Evolutionary conservation across 2,888 invertebrate genomes (phyloP).

Genomic region (Gymnosoma rotundatum): DNA sequence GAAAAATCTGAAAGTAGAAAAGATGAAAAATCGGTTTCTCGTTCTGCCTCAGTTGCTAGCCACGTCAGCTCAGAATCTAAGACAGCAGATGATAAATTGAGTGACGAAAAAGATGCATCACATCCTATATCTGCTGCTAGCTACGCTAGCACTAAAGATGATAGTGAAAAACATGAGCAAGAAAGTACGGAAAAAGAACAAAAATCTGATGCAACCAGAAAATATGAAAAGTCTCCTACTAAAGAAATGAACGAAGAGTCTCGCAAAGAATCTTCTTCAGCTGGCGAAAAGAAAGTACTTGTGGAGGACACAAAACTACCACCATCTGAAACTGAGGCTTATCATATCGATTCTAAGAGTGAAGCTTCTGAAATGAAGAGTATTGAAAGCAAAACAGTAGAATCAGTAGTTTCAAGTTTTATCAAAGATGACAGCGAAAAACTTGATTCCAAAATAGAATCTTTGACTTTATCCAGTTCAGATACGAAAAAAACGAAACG

Average conservation of each 20-base stretch:
- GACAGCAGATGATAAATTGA: no score
- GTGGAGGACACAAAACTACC: slow-evolving; percentile 6
- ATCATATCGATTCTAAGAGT: slow-evolving; percentile 54
- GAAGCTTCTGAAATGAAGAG: slow-evolving; percentile 20
- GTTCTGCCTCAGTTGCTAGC: no score
- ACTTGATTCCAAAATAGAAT: slow-evolving; percentile 41
- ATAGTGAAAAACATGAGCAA: slow-evolving; percentile 53
- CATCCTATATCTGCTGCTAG: slow-evolving; percentile 48
- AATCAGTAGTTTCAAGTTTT: not conserved
- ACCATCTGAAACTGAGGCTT: slow-evolving; percentile 10
- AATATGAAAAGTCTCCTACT: slow-evolving; percentile 67
- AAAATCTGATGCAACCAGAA: slow-evolving; percentile 62
- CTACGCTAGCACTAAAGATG: slow-evolving; percentile 61
- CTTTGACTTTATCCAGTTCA: slow-evolving; percentile 21
- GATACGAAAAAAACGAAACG: slow-evolving; percentile 29
- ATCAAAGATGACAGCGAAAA: slow-evolving; percentile 50
- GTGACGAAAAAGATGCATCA: no score
- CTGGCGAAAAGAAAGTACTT: no score
- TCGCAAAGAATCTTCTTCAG: slow-evolving; percentile 15
- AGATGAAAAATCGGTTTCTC: no score
- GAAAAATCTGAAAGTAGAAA: no score
- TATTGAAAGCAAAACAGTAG: slow-evolving; percentile 11
- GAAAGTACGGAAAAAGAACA: slow-evolving; percentile 39
- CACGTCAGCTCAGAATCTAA: no score
- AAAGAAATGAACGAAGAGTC: slow-evolving; percentile 36